Evolutionary conservation across 2,797 vertebrate species (phyloP), one percentile per base, ranked within the genome.

Genomic region (Sciurus vulgaris): DNA sequence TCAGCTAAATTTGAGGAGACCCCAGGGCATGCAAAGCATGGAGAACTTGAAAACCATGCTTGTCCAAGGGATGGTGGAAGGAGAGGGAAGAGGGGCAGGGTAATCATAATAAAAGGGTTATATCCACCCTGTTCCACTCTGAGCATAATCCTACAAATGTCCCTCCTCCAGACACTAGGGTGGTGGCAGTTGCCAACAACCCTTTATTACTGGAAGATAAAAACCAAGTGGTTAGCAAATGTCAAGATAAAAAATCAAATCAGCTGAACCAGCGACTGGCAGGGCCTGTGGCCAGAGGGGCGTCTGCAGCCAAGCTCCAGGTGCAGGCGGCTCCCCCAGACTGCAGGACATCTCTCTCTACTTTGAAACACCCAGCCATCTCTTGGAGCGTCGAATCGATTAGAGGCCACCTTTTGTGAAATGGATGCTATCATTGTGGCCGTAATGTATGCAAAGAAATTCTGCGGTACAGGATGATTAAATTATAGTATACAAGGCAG

Each of bases 391-490:
- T 22, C 49, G 26, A 72, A 77, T 81, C 20, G 44, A 88, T 65
- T 12, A 41, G 74, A 79, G 83, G 41, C 88, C 96, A 96, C 96
- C 90, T 96, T 94, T 79, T 65, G 93, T 81, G 95, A 86, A 95
- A 92, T 95, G 11, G 92, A 95, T 61, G 94, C 83, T 88, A 84
- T 95, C 91, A 7, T 14, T 20, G 59, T 17, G 95, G 85, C 49
- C 76, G 85, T 84, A 81, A 95, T 96, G 85, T 93, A 95, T 96
- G 96, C 93, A 83, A 78, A 96, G 87, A 84, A 83, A 89, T 77
- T 67, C 95, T 83, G 86, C 17, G 3, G 92, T 84, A 28, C 86
- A 79, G 0, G 4, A 86, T 86, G 96, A 97, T 96, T 93, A 70
- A 69, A 96, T 96, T 86, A 94, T 2, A 54, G 90, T 47, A 0